A percentile compares a stretch with the other conserved stretches of the same genome.
Conservation (phyloP, 2,113 vertebrate species). For the Labrus mixtus region DNA sequence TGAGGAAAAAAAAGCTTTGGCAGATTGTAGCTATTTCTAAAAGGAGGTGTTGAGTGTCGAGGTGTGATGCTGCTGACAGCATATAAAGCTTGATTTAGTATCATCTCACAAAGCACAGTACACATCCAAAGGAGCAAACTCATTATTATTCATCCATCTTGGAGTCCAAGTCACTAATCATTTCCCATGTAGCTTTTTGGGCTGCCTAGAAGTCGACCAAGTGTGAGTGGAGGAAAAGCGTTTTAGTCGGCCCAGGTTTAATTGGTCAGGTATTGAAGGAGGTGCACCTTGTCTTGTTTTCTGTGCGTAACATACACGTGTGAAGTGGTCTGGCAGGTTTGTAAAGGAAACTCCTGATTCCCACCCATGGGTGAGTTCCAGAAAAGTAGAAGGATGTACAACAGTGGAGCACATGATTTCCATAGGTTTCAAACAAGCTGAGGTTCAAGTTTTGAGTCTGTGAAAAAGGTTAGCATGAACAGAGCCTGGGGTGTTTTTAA, state of each 20-base stretch:
- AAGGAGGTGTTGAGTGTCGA: slow-evolving; percentile 38
- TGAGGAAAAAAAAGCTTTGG: slow-evolving; percentile 35
- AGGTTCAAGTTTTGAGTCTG: too few relatives aligned
- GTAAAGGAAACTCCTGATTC: too few relatives aligned
- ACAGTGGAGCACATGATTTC: too few relatives aligned
- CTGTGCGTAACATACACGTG: too few relatives aligned
- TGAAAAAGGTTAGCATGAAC: too few relatives aligned
- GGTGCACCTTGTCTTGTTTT: too few relatives aligned
- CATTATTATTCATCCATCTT: background rate
- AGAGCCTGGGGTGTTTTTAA: too few relatives aligned
- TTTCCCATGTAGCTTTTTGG: background rate
- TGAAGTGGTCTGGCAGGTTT: too few relatives aligned
- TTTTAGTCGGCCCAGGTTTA: background rate
- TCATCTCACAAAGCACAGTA: background rate
- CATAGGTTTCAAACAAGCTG: too few relatives aligned
- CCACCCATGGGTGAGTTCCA: too few relatives aligned
- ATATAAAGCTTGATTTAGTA: slow-evolving; percentile 19
- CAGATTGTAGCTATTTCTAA: slow-evolving; percentile 57
- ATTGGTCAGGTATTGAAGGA: too few relatives aligned
- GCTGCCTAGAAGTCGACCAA: background rate
- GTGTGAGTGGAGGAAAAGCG: background rate
- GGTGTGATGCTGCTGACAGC: slow-evolving; percentile 37
- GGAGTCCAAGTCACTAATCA: background rate
- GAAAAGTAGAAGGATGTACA: too few relatives aligned
- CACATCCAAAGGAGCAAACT: background rate